Evolutionary conservation across 2,888 invertebrate genomes (phyloP), one percentile per base, ranked within the genome.

Genomic region (Drosophila setosimentum): DNA sequence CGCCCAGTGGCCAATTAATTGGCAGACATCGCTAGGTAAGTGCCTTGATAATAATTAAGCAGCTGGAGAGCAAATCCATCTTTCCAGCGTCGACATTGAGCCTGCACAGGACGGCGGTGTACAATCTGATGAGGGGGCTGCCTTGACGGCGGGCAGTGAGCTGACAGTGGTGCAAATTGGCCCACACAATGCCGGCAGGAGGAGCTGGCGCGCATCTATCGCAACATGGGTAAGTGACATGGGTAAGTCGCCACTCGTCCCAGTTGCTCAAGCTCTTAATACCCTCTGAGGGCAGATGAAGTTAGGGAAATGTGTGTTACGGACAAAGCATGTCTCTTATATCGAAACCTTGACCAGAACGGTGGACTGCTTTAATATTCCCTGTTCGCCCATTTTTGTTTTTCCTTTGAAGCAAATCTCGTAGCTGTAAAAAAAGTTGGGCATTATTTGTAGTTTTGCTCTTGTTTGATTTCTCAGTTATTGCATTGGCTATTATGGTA

Each of bases 111-210:
- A 97, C 37, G 97, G 96, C 24, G 96, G 97, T 91, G 97, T 98
- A 11, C 96, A 95, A 13, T 99, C 99, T 92, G 96, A 97, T 86
- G 99, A 99, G 93, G 98, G 98, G 0, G 96, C 97, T 59, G 95
- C 95, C 0, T 93, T 99, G 10, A 94, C 95, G 45, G 94, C 97
- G 0, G 99, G 99, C 1, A 94, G 96, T 87, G 92, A 95, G n/a
- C 92, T 97, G 58, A 96, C 96, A 0, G 95, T 95, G 0, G 97
- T 99, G 90, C 94, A 96, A 53, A 95, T 96, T 62, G 95, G 95
- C 50, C 94, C 94, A 11, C 93, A 94, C 27, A 97, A 96, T 94
- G 94, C 99, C 65, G 99, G 99, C 0, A 90, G 93, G 95, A 96
- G 64, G 98, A 99, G 93, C 93, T 99, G 94, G 97, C 98, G 0